phyloP scores from a whole-genome alignment of 1,140 invertebrate genomes.

The Scaptomyza montana region DNA sequence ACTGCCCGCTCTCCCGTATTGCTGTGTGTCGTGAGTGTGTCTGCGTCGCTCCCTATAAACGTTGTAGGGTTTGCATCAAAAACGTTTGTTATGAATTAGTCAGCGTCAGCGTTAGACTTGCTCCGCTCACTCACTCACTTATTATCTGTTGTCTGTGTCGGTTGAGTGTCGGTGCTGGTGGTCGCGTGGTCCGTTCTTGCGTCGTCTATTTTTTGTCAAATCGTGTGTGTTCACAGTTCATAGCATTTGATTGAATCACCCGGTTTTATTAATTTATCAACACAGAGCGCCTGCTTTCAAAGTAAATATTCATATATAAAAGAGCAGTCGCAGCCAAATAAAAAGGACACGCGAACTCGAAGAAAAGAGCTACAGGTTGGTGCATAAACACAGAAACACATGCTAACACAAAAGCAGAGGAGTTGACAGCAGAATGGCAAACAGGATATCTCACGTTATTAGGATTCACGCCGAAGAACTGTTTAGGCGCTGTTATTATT shows the following conservation, averaged over 20 bases:
- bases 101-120: slow-evolving; percentile 44
- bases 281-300: neutral
- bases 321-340: neutral
- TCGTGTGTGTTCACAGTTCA: slow-evolving; percentile 37
- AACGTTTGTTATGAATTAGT: slow-evolving; percentile 65
- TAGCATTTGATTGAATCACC: slow-evolving; percentile 6
- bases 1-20: slow-evolving; percentile 27
- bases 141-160: slow-evolving; percentile 59
- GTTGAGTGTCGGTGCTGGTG: slow-evolving; percentile 45
- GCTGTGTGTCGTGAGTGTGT: neutral
- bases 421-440: neutral
- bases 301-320: neutral
- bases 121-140: slow-evolving; percentile 60
- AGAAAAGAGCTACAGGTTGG: slow-evolving; percentile 68
- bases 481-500: slow-evolving; percentile 25
- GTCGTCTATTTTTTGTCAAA: slow-evolving; percentile 4
- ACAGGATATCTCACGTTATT: slow-evolving; percentile 25
- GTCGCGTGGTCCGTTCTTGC: slow-evolving; percentile 45
- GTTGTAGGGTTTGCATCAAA: slow-evolving; percentile 44
- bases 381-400: slow-evolving; percentile 9
- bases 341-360: slow-evolving; percentile 16
- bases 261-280: slow-evolving; percentile 21
- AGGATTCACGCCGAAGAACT: slow-evolving; percentile 11
- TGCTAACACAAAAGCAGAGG: slow-evolving; percentile 1
- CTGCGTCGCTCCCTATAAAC: slow-evolving; percentile 39